phyloP scores from a whole-genome alignment of 2,113 vertebrate species.

The Aix galericulata region DNA sequence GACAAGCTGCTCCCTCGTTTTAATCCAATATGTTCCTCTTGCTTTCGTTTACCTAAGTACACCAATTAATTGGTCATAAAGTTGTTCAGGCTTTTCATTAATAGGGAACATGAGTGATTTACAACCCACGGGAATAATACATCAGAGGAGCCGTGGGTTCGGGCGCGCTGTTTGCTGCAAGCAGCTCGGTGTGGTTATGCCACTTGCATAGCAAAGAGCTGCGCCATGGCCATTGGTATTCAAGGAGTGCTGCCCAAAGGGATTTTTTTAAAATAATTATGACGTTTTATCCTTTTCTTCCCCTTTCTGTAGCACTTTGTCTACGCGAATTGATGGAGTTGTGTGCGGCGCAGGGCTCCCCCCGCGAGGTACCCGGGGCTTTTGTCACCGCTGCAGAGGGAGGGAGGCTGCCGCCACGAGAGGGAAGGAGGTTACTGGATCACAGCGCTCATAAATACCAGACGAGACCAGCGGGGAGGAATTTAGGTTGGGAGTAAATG shows the following conservation, averaged over 20 bases:
- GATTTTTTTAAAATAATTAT: neutral
- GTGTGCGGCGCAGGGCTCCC: accelerated
- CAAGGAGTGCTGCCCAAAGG: neutral
- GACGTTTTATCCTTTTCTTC: neutral
- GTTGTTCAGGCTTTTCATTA: neutral
- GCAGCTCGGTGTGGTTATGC: neutral
- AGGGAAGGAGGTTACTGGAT: neutral
- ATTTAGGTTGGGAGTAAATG: slow-evolving; percentile 69
- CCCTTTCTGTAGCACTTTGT: neutral
- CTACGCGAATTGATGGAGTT: neutral
- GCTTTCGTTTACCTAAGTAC: neutral
- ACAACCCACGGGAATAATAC: accelerated
- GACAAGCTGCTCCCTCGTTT: neutral
- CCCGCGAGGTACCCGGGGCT: neutral
- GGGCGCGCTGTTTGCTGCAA: neutral
- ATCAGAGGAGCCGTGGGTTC: neutral
- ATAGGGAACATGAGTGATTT: neutral
- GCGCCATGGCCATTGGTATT: neutral
- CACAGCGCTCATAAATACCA: slow-evolving; percentile 63
- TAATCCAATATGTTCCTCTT: neutral
- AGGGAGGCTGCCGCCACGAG: neutral
- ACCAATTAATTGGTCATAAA: slow-evolving; percentile 16
- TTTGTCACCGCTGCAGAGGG: neutral
- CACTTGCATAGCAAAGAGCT: neutral
- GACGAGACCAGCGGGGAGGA: slow-evolving; percentile 53